A percentile compares a stretch with the other conserved stretches of the same genome.
phyloP scores from a whole-genome alignment of 2,888 invertebrate genomes.

The Cylindroiulus punctatus region DNA sequence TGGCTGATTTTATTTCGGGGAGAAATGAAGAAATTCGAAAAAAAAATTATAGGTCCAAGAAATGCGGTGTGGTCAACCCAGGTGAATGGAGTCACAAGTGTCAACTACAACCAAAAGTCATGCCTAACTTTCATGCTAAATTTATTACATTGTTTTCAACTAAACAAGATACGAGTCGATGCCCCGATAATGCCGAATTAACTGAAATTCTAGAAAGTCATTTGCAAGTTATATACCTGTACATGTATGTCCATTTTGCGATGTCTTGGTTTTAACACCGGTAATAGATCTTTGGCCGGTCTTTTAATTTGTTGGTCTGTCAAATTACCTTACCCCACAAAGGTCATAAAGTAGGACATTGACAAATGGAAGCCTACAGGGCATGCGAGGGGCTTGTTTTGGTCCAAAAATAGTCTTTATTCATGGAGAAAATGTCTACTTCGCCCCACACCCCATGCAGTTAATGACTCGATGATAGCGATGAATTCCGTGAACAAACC shows the following conservation, averaged over 20 bases:
- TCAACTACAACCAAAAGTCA: too few species aligned
- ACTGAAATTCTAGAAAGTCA: background rate
- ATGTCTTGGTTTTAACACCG: background rate
- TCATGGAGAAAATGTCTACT: background rate
- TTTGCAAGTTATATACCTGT: background rate
- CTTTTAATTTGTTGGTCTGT: background rate
- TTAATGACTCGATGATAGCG: too few species aligned
- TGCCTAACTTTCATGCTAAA: too few species aligned
- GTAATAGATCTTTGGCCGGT: background rate
- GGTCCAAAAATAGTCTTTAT: constrained; percentile 18
- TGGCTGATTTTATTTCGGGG: too few species aligned
- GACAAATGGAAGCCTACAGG: background rate
- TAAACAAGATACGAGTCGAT: too few species aligned
- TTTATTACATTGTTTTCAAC: too few species aligned
- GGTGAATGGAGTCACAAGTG: too few species aligned
- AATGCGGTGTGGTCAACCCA: too few species aligned
- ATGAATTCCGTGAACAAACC: background rate
- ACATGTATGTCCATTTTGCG: background rate
- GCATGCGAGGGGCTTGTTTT: background rate
- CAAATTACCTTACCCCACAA: background rate
- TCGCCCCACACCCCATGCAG: background rate
- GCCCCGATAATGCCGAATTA: too few species aligned
- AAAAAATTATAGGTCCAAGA: too few species aligned
- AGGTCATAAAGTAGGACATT: background rate
- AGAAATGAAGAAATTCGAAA: too few species aligned